phyloP scores from a whole-genome alignment of 35 echinoderm and acorn worm species.

The Eucidaris tribuloides region DNA sequence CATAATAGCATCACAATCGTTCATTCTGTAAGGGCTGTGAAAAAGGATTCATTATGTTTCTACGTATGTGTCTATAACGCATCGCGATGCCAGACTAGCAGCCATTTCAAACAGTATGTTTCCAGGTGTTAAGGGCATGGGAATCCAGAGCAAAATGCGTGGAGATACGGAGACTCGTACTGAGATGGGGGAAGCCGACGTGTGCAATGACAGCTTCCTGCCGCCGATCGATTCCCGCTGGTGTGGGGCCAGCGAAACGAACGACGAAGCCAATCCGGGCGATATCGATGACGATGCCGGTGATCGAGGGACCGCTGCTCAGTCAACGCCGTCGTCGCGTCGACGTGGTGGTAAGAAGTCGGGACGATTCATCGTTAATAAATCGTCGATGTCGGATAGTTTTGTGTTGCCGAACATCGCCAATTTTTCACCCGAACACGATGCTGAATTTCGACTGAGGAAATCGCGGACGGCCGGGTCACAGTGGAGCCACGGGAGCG shows the following conservation, averaged over 20 bases:
- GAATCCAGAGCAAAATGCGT: not conserved
- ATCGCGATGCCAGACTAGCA: not conserved
- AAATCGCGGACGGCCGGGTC: conserved; percentile 37
- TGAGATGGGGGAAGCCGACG: not conserved
- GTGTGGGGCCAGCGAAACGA: not conserved
- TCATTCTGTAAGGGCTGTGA: too few species aligned
- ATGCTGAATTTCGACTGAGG: not conserved
- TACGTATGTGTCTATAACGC: not conserved
- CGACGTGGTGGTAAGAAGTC: conserved; percentile 7
- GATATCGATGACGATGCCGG: not conserved
- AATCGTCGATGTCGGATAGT: conserved; percentile 54
- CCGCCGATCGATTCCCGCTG: conserved; percentile 7
- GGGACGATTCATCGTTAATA: conserved; percentile 17
- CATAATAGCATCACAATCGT: too few species aligned
- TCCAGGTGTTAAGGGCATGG: conserved; percentile 4
- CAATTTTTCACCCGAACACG: not conserved
- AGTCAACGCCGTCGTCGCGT: too few species aligned
- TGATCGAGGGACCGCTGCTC: not conserved
- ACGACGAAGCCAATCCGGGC: not conserved
- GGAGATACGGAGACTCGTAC: not conserved
- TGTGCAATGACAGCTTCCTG: not conserved
- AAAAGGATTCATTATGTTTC: not conserved
- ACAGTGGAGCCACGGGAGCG: conserved; percentile 1
- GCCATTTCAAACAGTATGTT: conserved; percentile 30
- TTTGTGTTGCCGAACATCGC: conserved; percentile 35